Base-by-base conservation (phyloP, 1,140 invertebrate species). In the Ericerus pela region DNA sequence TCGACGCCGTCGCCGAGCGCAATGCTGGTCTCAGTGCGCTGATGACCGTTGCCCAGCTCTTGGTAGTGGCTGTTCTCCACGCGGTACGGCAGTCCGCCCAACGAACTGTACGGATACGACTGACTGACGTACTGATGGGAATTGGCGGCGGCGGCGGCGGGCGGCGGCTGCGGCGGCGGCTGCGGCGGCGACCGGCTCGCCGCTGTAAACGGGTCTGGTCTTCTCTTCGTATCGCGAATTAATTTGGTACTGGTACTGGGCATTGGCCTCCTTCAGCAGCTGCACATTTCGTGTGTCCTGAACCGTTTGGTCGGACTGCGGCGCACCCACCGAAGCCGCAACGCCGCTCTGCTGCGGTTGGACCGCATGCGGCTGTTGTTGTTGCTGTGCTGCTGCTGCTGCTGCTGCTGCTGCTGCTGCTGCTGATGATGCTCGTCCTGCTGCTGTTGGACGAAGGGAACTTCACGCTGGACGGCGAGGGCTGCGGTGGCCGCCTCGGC, bases 361-460 rank as follows among this genome's bases (percentile, higher is more conserved):
- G 10, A 0, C 26, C 18, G 20, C 10, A 16, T 11, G 41, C 5
- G 10, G 30, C 27, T 12, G 24, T 28, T 1, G 22, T 24, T 8
- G 37, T 33, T 30, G 59, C 63, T 28, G 72, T 72, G 22, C 72
- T 73, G 37, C 75, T 77, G 22, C 75, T 74, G 8, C 74, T 70
- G 22, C 77, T 76, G 43, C 75, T 76, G 28, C 72, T 76, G 59
- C 73, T 37, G 52, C 51, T 41, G 28, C 28, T 18, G 11, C 53
- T 51, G 53, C 1, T 47, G n/a, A n/a, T n/a, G n/a, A n/a, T n/a
- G n/a, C n/a, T n/a, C n/a, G n/a, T n/a, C n/a, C n/a, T n/a, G n/a
- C n/a, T n/a, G n/a, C n/a, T 51, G 53, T 27, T 37, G 0, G 26
- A 53, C 10, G 68, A 0, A 68, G 72, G 5, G 64, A 66, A 55